Evolutionary conservation across 1,140 invertebrate species (phyloP), one percentile per base, ranked within the genome.

Genomic region (Macrotrachela quadricornifera): DNA sequence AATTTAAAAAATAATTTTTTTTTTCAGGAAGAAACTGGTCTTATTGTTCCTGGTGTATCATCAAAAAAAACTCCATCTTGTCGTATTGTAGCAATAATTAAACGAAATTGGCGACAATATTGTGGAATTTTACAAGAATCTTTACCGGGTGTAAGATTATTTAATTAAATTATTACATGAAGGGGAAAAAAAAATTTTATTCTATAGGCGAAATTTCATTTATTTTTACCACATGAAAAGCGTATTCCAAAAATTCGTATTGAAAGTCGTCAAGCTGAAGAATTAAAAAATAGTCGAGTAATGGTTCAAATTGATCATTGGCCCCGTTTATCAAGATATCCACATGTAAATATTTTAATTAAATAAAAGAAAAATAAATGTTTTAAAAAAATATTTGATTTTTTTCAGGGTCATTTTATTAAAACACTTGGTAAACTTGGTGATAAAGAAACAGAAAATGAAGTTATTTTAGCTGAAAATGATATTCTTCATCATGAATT

Each of bases 401-500:
- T 42, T 13, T 42, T 11, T 42, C 15, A 50, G 40, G 73, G 73
- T 10, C 72, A 74, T 59, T 70, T 73, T 64, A 69, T 74, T 6
- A 56, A 63, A 47, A 61, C 63, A 14, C 59, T 74, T 13, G 73
- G 73, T 30, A 61, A 60, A 8, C 64, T 72, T 39, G 72, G 71
- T 13, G 87, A 83, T 46, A 79, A 90, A 63, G 82, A 82, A 68
- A 77, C 88, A 14, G 92, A 95, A 71, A 97, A 91, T 68, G 85
- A 92, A 73, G 76, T 76, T 30, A 76, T 99, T 43, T 73, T 99
- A 2, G 68, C 97, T 44, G 94, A 99, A 64, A 90, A 97, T 66
- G 91, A 96, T 70, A 81, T 97, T 16, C 91, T 91, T 0, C 87
- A 96, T 64, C 81, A 81, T 60, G 77, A 81, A 60, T 99, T 97